Evolutionary conservation across 2,113 vertebrate species (phyloP).

Genomic region (Microcebus lehilahytsara): DNA sequence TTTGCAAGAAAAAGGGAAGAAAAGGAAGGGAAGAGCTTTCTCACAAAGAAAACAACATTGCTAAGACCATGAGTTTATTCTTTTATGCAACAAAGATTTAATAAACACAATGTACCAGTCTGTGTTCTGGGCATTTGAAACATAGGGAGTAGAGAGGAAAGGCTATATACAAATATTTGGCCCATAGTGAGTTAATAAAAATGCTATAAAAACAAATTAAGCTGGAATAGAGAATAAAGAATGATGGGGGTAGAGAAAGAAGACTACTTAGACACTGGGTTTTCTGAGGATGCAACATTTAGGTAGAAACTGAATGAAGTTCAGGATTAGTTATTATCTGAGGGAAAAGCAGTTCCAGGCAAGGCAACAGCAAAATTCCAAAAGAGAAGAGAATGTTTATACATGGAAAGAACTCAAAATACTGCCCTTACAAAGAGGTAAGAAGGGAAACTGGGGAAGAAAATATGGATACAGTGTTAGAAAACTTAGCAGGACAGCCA

Average conservation of each 20-base stretch:
- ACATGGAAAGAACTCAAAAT: not conserved
- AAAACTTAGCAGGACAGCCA: not conserved
- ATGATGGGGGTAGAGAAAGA: not conserved
- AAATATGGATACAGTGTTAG: not conserved
- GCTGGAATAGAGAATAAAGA: not conserved
- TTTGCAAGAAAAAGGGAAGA: not conserved
- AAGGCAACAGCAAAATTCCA: not conserved
- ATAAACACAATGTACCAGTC: not conserved
- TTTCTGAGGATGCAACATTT: not conserved
- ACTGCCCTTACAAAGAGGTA: not conserved
- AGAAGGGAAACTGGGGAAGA: not conserved
- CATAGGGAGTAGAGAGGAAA: not conserved
- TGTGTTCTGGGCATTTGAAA: not conserved
- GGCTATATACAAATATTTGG: not conserved
- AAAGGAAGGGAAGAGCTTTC: not conserved
- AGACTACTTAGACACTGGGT: not conserved
- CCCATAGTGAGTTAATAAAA: not conserved
- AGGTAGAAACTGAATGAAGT: not conserved
- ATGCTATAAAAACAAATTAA: not conserved
- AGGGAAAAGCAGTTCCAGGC: not conserved
- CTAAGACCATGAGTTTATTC: not conserved
- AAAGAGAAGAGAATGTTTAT: not conserved
- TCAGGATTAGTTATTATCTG: not conserved
- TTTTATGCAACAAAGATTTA: not conserved
- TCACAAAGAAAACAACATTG: not conserved